Evolutionary conservation across 2,888 invertebrate species (phyloP).

Genomic region (Leptinotarsa juncta): DNA sequence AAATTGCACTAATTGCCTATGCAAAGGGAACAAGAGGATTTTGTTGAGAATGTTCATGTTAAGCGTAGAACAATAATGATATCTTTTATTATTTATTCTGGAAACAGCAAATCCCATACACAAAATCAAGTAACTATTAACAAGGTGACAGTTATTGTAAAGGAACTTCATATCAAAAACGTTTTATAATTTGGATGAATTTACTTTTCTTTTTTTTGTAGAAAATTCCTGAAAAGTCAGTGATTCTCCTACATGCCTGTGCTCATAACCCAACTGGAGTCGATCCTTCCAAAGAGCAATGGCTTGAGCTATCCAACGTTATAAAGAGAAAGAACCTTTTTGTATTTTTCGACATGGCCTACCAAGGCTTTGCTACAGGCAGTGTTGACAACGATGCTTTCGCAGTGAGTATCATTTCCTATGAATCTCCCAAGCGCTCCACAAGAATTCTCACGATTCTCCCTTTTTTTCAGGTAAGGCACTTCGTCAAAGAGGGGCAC

Average conservation of each 20-base stretch:
- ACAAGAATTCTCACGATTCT: neutral
- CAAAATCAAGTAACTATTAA: too few relatives aligned
- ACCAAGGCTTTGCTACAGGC: constrained; percentile 96
- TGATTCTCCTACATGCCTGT: constrained; percentile 94
- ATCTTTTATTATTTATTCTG: too few relatives aligned
- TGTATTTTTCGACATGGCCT: constrained; percentile 98
- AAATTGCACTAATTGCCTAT: too few relatives aligned
- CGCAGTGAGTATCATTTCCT: constrained; percentile 68
- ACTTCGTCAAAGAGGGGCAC: constrained; percentile 91
- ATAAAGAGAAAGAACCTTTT: constrained; percentile 85
- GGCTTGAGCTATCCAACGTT: constrained; percentile 86
- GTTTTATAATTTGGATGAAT: too few relatives aligned
- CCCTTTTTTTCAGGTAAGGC: constrained; percentile 68
- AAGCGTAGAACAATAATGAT: too few relatives aligned
- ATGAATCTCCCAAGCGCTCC: too few relatives aligned
- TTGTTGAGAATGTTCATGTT: too few relatives aligned
- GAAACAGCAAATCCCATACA: too few relatives aligned
- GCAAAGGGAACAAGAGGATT: too few relatives aligned
- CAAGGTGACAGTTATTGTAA: too few relatives aligned
- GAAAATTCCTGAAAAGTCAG: constrained; percentile 92
- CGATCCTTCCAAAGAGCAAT: constrained; percentile 88
- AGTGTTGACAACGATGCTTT: constrained; percentile 87
- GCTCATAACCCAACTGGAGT: constrained; percentile 99
- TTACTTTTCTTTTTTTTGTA: constrained; percentile 64
- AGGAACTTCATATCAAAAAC: too few relatives aligned